Evolutionary conservation across 2,888 invertebrate genomes (phyloP).

Genomic region (Patella caerulea): DNA sequence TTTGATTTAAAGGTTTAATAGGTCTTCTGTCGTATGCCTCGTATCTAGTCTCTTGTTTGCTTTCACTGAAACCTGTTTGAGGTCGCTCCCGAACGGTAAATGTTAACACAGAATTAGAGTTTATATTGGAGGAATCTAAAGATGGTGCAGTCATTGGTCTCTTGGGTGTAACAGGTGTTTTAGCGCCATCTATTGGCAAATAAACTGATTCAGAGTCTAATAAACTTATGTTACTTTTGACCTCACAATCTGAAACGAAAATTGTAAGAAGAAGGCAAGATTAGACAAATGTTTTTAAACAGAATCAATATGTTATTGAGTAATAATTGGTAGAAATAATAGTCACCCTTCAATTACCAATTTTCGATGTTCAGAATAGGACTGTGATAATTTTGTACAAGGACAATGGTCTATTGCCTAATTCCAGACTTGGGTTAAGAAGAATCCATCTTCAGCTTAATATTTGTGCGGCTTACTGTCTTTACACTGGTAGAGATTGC

Average conservation of each 20-base stretch:
- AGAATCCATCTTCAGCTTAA: too few relatives aligned
- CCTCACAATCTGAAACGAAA: constrained; percentile 52
- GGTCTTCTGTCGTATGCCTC: constrained; percentile 57
- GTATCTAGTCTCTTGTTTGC: constrained; percentile 40
- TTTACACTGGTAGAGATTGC: too few relatives aligned
- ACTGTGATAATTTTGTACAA: too few relatives aligned
- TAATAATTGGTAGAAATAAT: too few relatives aligned
- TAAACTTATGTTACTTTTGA: constrained; percentile 55
- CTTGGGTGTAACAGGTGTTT: constrained; percentile 33
- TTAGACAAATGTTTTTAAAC: background rate
- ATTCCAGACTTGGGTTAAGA: too few relatives aligned
- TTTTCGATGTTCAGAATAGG: too few relatives aligned
- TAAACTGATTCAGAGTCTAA: constrained; percentile 68
- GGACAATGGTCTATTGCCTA: too few relatives aligned
- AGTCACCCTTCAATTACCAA: too few relatives aligned
- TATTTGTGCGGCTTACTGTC: too few relatives aligned
- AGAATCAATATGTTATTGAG: too few relatives aligned
- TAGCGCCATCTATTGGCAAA: constrained; percentile 54
- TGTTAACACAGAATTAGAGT: constrained; percentile 19
- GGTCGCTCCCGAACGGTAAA: constrained; percentile 29
- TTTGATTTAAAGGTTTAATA: constrained; percentile 58
- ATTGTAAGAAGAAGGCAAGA: background rate
- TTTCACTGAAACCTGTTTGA: constrained; percentile 39
- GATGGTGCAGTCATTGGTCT: constrained; percentile 55
- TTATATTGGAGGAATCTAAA: constrained; percentile 17